Evolutionary conservation across 2,888 invertebrate species (phyloP), one percentile per base, ranked within the genome.

Genomic region (Trilocha varians): DNA sequence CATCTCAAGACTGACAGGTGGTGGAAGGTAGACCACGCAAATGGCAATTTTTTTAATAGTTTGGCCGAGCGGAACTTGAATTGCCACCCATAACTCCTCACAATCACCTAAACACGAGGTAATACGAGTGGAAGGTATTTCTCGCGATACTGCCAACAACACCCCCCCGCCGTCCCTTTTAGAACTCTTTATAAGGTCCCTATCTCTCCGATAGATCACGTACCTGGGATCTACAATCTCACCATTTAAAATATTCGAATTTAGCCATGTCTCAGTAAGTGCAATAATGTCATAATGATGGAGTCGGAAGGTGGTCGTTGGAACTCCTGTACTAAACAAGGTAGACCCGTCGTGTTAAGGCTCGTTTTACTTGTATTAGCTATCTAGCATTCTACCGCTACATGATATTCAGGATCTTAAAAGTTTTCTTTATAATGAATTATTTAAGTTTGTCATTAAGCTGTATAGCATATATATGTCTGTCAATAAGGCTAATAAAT

Each of bases 251-350:
- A 38, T 15, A 32, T 32, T 38, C n/a, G 13, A 14, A 2, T 38
- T 25, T 13, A 38, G 16, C 39, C 39, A 39, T 5, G 39, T 39
- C 34, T 39, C 39, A 8, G 34, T 39, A 16, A 39, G 6, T 6
- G 17, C 17, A 34, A 34, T 34, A 34, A 39, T 13, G 17, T 39
- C 34, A 17, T 39, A 39, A 13, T 39, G n/a, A n/a, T n/a, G n/a
- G n/a, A n/a, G n/a, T n/a, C n/a, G n/a, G n/a, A n/a, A n/a, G n/a
- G n/a, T n/a, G n/a, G n/a, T n/a, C n/a, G n/a, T n/a, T n/a, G n/a
- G n/a, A n/a, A n/a, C n/a, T n/a, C n/a, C n/a, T n/a, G n/a, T n/a
- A n/a, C n/a, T n/a, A n/a, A n/a, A n/a, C n/a, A n/a, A n/a, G n/a
- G n/a, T n/a, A n/a, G n/a, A n/a, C n/a, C n/a, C n/a, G n/a, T n/a